phyloP scores from a whole-genome alignment of 2,888 invertebrate genomes.

The Hemistola chrysoprasaria region DNA sequence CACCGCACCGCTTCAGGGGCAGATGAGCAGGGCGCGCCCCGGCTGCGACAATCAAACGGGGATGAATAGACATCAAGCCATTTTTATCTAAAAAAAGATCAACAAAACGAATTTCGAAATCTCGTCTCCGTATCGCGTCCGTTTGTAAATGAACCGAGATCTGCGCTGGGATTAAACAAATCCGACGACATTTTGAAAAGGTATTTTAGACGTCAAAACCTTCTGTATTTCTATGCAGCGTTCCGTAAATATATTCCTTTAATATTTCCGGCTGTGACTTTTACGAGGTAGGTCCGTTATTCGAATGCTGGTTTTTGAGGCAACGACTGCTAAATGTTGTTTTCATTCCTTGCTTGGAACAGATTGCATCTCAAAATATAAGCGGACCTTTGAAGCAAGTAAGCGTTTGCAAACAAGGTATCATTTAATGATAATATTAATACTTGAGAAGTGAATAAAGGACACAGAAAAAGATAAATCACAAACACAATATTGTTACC shows the following conservation, averaged over 20 bases:
- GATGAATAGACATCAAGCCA: slow-evolving; percentile 39
- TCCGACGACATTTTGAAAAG: slow-evolving; percentile 32
- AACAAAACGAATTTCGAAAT: slow-evolving; percentile 49
- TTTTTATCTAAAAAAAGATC: slow-evolving; percentile 46
- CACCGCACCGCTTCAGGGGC: slow-evolving; percentile 17
- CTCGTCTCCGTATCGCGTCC: slow-evolving; percentile 47
- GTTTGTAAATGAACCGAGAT: slow-evolving; percentile 58
- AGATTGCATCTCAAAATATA: too few relatives aligned
- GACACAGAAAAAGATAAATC: too few relatives aligned
- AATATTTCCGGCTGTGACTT: slow-evolving; percentile 13
- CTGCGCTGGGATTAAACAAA: slow-evolving; percentile 55
- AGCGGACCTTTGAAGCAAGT: too few relatives aligned
- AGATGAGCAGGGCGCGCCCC: slow-evolving; percentile 1
- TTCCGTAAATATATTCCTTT: slow-evolving; percentile 11
- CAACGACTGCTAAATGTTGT: too few relatives aligned
- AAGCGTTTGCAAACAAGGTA: too few relatives aligned
- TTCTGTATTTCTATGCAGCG: slow-evolving; percentile 14
- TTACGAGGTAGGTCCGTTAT: slow-evolving; percentile 4
- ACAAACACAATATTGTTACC: too few relatives aligned
- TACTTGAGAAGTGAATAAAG: too few relatives aligned
- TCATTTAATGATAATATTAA: too few relatives aligned
- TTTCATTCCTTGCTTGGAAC: too few relatives aligned
- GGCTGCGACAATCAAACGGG: slow-evolving; percentile 29
- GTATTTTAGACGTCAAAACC: slow-evolving; percentile 27
- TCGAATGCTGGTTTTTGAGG: slow-evolving; percentile 4